Conservation (phyloP, 2,113 vertebrate species). For the Sigmodon hispidus region DNA sequence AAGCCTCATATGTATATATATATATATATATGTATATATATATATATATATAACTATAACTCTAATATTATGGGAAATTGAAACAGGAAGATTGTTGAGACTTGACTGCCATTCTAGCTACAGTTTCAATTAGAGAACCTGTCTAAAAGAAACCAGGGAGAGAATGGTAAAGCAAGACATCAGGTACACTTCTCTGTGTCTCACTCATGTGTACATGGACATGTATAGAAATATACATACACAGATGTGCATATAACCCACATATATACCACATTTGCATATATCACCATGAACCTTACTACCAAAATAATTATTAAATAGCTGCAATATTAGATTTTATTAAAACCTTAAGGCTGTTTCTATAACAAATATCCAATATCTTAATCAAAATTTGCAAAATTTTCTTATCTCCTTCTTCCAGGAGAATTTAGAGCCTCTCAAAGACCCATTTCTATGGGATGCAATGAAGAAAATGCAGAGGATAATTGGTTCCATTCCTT, state of each 20-base stretch:
- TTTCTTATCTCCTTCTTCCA: slow-evolving; percentile 38
- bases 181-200: no score
- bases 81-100: neutral
- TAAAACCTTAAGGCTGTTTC: neutral
- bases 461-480: slow-evolving; percentile 47
- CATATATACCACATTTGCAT: neutral
- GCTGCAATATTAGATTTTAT: slow-evolving; percentile 23
- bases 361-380: neutral
- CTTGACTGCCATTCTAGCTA: neutral
- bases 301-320: slow-evolving; percentile 17
- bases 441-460: slow-evolving; percentile 9
- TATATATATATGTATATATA: no score
- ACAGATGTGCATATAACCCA: neutral
- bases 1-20: neutral
- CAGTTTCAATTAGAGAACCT: neutral
- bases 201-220: neutral
- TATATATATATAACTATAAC: no score
- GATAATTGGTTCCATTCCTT: slow-evolving; percentile 73
- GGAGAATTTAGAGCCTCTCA: slow-evolving; percentile 8
- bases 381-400: slow-evolving; percentile 14
- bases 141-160: neutral
- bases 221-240: neutral
- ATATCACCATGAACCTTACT: neutral
- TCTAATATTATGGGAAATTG: no score
- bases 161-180: neutral